phyloP scores from a whole-genome alignment of 2,113 vertebrate species.

The Pipra filicauda region DNA sequence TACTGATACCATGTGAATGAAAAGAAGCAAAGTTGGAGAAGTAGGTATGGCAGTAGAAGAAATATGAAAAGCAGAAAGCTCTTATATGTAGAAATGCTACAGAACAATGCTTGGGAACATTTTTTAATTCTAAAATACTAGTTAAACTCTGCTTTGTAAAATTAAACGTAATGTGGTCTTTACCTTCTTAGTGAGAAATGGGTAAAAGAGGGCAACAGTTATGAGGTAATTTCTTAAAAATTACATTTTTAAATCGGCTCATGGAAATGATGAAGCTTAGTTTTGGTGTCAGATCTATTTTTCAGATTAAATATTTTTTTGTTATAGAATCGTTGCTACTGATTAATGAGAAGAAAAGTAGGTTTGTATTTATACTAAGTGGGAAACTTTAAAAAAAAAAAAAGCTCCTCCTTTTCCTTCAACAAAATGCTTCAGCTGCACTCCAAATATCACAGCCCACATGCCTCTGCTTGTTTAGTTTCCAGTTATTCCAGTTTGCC shows the following conservation, averaged over 20 bases:
- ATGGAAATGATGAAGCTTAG: neutral
- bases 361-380: neutral
- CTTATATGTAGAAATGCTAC: neutral
- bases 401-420: neutral
- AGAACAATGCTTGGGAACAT: neutral
- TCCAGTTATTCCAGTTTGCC: constrained; percentile 39
- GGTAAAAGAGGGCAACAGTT: neutral
- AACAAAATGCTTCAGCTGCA: neutral
- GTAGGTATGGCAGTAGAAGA: neutral
- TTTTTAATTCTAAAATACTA: neutral
- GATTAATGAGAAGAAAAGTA: neutral
- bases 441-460: neutral
- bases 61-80: neutral
- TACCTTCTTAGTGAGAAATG: neutral
- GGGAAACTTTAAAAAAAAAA: neutral
- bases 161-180: neutral
- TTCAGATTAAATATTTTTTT: neutral
- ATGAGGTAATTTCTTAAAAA: neutral
- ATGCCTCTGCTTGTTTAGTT: neutral
- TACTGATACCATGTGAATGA: neutral
- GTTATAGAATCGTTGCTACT: neutral
- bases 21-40: neutral
- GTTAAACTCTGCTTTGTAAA: neutral
- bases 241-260: neutral
- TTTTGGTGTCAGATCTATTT: neutral